These are phyloP conservation scores for Xanthia icteritia DNA, from an alignment of 2,888 invertebrate genomes.

Conservation along the genomic window DNA sequence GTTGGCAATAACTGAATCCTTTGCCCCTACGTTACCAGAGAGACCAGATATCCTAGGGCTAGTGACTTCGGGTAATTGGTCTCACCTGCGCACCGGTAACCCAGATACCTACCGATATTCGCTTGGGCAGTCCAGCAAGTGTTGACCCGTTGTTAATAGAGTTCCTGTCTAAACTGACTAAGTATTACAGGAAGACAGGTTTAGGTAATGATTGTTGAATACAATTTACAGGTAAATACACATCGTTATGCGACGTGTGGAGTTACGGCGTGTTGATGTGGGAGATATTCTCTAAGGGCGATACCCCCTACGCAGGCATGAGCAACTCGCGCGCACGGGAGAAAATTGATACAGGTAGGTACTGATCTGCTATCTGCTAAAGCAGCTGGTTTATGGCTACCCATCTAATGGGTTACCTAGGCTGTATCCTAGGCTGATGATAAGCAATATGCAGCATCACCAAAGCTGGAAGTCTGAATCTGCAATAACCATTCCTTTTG, in stretches of 20 bases:
- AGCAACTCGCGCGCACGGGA: conserved; percentile 98
- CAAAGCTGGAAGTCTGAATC: not conserved
- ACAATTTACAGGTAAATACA: conserved; percentile 94
- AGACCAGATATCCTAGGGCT: not conserved
- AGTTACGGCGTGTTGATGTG: conserved; percentile 98
- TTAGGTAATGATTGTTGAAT: not conserved
- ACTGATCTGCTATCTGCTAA: not conserved
- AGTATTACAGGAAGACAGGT: not conserved
- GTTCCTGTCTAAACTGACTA: too few relatives aligned
- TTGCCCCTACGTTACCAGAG: not conserved
- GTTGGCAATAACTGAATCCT: not conserved
- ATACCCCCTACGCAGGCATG: conserved; percentile 98
- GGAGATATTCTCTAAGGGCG: conserved; percentile 98
- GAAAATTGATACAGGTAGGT: conserved; percentile 96
- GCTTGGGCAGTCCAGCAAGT: not conserved
- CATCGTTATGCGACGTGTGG: conserved; percentile 98
- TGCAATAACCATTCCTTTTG: not conserved
- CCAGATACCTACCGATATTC: too few relatives aligned
- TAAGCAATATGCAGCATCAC: not conserved
- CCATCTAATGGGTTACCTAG: not conserved
- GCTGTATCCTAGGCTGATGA: not conserved
- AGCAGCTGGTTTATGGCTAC: not conserved
- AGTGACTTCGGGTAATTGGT: not conserved
- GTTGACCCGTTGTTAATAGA: not conserved
- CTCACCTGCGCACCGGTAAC: too few relatives aligned